Percentiles rank a stretch among this genome's conserved stretches.
Conservation (phyloP, 2,797 vertebrate species). For the Squalus acanthias region DNA sequence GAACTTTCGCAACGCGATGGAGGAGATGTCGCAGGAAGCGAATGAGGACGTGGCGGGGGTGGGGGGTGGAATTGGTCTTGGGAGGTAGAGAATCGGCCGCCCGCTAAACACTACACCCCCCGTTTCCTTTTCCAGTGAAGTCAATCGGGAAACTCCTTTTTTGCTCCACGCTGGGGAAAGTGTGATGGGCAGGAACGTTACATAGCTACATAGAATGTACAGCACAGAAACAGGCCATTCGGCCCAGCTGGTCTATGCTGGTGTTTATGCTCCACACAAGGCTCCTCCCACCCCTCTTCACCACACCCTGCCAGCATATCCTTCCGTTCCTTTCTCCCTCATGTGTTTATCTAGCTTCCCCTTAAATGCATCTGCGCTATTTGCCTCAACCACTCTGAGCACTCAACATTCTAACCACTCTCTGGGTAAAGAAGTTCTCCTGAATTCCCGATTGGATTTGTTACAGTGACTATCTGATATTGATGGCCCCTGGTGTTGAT, state of each 20-base stretch:
- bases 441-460: not conserved
- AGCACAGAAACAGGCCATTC: not conserved
- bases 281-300: not conserved
- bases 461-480: not conserved
- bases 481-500: not conserved
- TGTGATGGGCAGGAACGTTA: not conserved
- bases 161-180: not conserved
- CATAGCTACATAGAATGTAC: not conserved
- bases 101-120: not conserved
- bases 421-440: not conserved
- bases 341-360: not conserved
- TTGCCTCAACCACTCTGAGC: not conserved
- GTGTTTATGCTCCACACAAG: not conserved
- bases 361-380: not conserved
- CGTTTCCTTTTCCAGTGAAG: too few species aligned
- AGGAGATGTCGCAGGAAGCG: not conserved
- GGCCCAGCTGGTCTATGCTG: not conserved
- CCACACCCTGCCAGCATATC: not conserved
- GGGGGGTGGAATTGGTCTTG: not conserved
- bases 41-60: not conserved
- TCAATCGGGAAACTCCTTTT: not conserved
- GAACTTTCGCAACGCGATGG: not conserved
- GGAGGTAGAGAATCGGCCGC: not conserved
- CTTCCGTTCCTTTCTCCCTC: not conserved
- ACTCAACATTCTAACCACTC: not conserved